phyloP scores from a whole-genome alignment of 1,140 invertebrate genomes.

The Dendrolimus punctatus region DNA sequence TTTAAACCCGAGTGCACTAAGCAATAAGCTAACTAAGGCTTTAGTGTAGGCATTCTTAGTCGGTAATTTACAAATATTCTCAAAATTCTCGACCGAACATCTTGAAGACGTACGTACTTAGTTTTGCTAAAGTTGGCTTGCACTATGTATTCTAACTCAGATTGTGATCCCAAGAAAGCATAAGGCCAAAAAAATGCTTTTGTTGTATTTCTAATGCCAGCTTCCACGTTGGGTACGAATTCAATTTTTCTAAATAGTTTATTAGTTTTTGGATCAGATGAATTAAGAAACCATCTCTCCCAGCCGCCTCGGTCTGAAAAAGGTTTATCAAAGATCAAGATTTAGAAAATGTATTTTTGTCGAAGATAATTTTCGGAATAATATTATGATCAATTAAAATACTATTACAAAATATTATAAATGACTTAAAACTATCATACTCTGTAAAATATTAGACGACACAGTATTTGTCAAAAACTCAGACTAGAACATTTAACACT shows the following conservation, averaged over 20 bases:
- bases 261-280: constrained; percentile 71
- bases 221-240: constrained; percentile 74
- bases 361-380: no score
- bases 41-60: no score
- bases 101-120: constrained; percentile 19
- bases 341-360: background rate
- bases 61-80: no score
- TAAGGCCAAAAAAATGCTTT: constrained; percentile 81
- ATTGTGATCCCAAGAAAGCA: constrained; percentile 79
- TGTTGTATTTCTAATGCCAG: constrained; percentile 79
- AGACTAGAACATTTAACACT: no score
- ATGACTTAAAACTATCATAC: no score
- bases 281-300: constrained; percentile 79
- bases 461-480: no score
- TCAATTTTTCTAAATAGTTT: constrained; percentile 77
- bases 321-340: constrained; percentile 2
- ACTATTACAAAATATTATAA: no score
- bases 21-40: no score
- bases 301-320: constrained; percentile 78
- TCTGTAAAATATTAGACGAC: no score
- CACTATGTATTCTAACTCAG: constrained; percentile 78
- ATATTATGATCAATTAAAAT: no score
- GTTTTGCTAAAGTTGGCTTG: constrained; percentile 76
- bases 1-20: no score
- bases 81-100: background rate